phyloP scores from a whole-genome alignment of 2,888 invertebrate genomes.

The Watsonalla binaria region DNA sequence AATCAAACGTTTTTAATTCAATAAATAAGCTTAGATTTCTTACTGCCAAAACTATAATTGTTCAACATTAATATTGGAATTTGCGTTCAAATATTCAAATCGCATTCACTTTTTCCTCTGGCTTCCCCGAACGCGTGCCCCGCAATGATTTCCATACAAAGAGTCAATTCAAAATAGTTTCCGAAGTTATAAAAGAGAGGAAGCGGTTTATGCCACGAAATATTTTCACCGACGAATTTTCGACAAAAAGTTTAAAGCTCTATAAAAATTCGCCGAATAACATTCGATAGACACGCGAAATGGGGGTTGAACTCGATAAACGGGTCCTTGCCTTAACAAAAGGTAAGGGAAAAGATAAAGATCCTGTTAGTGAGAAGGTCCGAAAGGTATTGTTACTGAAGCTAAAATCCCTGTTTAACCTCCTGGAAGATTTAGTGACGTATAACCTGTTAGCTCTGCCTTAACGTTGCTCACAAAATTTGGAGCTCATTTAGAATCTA shows the following conservation, averaged over 20 bases:
- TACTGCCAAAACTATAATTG: too few species aligned
- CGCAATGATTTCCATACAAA: neutral
- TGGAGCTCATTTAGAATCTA: neutral
- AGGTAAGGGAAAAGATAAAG: conserved; percentile 22
- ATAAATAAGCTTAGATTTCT: too few species aligned
- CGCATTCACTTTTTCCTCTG: neutral
- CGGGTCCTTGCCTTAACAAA: conserved; percentile 23
- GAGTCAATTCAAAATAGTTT: neutral
- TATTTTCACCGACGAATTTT: neutral
- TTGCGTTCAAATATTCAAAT: too few species aligned
- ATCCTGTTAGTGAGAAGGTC: conserved; percentile 9
- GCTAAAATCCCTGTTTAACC: conserved; percentile 4
- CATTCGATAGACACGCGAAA: conserved; percentile 4
- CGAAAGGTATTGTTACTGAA: conserved; percentile 6
- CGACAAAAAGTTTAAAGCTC: conserved; percentile 3
- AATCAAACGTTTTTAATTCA: too few species aligned
- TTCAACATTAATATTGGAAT: too few species aligned
- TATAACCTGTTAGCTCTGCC: conserved; percentile 5
- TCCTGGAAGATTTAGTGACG: neutral
- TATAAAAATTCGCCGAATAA: conserved; percentile 4
- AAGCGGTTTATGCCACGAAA: conserved; percentile 1
- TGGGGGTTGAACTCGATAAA: conserved; percentile 12
- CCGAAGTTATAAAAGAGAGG: conserved; percentile 1
- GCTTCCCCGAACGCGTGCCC: neutral
- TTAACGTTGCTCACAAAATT: neutral